These are phyloP conservation scores for Trichogramma evanescens DNA, from an alignment of 2,888 invertebrate species.

Conservation along the genomic window DNA sequence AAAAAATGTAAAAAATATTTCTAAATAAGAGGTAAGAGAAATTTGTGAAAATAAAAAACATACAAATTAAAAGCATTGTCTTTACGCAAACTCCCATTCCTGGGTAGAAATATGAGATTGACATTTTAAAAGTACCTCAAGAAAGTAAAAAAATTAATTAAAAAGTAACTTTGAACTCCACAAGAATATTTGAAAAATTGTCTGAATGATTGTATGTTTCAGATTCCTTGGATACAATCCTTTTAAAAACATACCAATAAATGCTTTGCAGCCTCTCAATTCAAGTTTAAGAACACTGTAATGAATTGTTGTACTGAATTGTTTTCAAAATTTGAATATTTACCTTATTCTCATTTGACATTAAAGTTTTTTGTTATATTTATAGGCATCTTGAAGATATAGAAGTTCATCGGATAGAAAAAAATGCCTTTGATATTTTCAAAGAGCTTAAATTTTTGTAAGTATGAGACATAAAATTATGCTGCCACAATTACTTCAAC, in stretches of 20 bases:
- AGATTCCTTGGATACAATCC: slow-evolving; percentile 42
- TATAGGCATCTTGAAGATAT: slow-evolving; percentile 53
- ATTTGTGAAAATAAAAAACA: too few species aligned
- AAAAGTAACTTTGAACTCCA: background rate
- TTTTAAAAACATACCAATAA: slow-evolving; percentile 32
- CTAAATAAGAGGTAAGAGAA: too few species aligned
- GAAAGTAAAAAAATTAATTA: background rate
- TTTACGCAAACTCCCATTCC: too few species aligned
- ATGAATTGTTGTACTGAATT: background rate
- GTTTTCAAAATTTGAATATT: slow-evolving; percentile 4
- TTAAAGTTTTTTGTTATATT: slow-evolving; percentile 10
- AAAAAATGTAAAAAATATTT: too few species aligned
- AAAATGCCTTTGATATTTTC: slow-evolving; percentile 49
- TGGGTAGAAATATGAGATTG: too few species aligned
- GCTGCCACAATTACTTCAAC: background rate
- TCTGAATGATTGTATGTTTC: slow-evolving; percentile 9
- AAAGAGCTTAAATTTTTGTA: slow-evolving; percentile 51
- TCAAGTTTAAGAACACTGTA: slow-evolving; percentile 41
- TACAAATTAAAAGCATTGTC: too few species aligned
- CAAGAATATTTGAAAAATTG: background rate
- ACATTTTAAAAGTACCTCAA: background rate
- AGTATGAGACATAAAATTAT: slow-evolving; percentile 26
- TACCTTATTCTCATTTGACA: background rate
- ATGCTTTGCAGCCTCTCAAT: slow-evolving; percentile 34
- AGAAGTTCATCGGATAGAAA: slow-evolving; percentile 50